Base-by-base conservation (phyloP, 2,113 vertebrate species). In the Mus pahari region DNA sequence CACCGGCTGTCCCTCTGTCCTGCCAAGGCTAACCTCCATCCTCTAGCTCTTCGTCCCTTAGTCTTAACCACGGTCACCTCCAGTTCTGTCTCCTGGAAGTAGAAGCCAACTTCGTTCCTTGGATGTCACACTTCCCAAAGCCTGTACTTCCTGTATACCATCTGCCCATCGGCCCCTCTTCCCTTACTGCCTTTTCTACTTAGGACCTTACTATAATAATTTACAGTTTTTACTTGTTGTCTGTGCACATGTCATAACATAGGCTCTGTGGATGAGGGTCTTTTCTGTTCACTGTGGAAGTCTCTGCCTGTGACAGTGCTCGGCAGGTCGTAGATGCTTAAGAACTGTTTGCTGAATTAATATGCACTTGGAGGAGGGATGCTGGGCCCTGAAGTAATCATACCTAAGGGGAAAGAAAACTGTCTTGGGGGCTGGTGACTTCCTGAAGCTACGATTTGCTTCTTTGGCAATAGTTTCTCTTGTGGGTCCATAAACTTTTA, bases 121-220 rank as follows among this genome's bases (percentile, higher is more conserved):
- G 12, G 48, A 39, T 28, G n/a, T 12, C 50, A 3, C 39, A 1
- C 36, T 7, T n/a, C 36, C 14, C 11, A 5, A 68, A 16, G 5
- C 64, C 42, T 28, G 0, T 0, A 31, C 68, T 53, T 2, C 24
- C 17, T 5, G 39, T 31, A 0, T 10, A 11, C 13, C 33, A 39
- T 48, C 74, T 20, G 11, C 36, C 19, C 42, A 3, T 12, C 28
- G 3, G 1, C 11, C 22, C 24, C 53, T 10, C 0, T 7, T 60
- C 58, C 33, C 13, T 12, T 58, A 4, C n/a, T 79, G 64, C 31
- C 45, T 58, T 68, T 78, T 48, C 45, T 50, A 33, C 8, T 48
- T 20, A 48, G 73, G 66, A 28, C 8, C 13, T 89, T 64, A 31
- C 10, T 64, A 20, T 33, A 45, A 13, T 26, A 12, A 31, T 24